A percentile compares a stretch with the other conserved stretches of the same genome.
Evolutionary conservation across 2,888 invertebrate genomes (phyloP).

Genomic region (Phorcus lineatus): DNA sequence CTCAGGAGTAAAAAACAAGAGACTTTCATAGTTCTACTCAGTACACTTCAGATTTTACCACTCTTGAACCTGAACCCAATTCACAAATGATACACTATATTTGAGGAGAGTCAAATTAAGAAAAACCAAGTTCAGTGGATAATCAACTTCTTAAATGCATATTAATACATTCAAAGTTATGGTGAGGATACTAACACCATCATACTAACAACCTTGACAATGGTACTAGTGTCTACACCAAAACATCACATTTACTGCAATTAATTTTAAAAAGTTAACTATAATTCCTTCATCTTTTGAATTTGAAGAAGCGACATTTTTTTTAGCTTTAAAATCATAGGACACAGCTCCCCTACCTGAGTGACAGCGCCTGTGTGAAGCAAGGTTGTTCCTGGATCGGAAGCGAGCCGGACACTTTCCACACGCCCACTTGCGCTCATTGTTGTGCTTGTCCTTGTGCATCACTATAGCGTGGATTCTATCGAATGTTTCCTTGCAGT

Average conservation of each 20-base stretch:
- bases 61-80: too few relatives aligned
- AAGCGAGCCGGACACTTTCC: slow-evolving; percentile 80
- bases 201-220: too few relatives aligned
- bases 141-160: too few relatives aligned
- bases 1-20: too few relatives aligned
- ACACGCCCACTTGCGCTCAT: slow-evolving; percentile 77
- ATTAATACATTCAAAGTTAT: too few relatives aligned
- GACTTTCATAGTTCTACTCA: too few relatives aligned
- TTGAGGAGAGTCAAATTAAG: too few relatives aligned
- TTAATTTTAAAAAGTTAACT: background rate
- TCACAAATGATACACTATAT: too few relatives aligned
- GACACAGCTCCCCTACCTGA: slow-evolving; percentile 67
- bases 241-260: background rate
- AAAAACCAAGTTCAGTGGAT: too few relatives aligned
- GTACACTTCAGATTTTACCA: too few relatives aligned
- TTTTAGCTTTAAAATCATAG: background rate
- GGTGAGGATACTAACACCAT: too few relatives aligned
- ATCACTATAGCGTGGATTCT: slow-evolving; percentile 79
- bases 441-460: slow-evolving; percentile 80
- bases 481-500: slow-evolving; percentile 78
- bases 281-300: background rate
- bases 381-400: slow-evolving; percentile 79
- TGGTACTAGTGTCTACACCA: background rate
- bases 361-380: slow-evolving; percentile 80
- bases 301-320: background rate